Evolutionary conservation across 2,797 vertebrate genomes (phyloP).

Genomic region (Morelia viridis): DNA sequence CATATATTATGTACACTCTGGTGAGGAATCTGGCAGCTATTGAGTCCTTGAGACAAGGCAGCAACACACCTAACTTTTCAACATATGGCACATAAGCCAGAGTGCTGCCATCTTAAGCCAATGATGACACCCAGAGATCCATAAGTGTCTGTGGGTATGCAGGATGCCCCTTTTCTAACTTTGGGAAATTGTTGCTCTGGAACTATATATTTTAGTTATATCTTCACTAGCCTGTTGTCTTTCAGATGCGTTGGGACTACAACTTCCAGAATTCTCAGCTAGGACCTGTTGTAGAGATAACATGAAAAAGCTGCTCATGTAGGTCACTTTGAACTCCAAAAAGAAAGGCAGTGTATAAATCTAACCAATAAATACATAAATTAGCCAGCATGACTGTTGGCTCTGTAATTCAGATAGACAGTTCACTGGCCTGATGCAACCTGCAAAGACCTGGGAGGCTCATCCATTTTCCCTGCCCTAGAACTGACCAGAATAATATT

Average conservation of each 20-base stretch:
- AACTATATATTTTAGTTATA: neutral
- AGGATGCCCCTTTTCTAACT: neutral
- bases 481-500: neutral
- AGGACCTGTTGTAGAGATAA: neutral
- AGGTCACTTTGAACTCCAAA: neutral
- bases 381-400: neutral
- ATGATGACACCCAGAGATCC: neutral
- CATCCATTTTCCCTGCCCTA: neutral
- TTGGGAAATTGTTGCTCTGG: neutral
- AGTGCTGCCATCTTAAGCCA: neutral
- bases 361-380: neutral
- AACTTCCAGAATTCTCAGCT: neutral
- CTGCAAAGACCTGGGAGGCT: neutral
- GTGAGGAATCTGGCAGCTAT: accelerated
- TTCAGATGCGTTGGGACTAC: neutral
- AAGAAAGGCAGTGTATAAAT: neutral
- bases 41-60: neutral
- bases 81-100: neutral
- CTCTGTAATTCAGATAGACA: neutral
- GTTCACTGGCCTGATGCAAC: neutral
- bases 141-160: neutral
- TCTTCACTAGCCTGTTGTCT: neutral
- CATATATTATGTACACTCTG: slow-evolving; percentile 1
- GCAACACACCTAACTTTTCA: neutral
- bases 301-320: neutral